Percentiles rank a stretch among this genome's conserved stretches.
Conservation (phyloP, 1,140 invertebrate species). For the Idris sp. region DNA sequence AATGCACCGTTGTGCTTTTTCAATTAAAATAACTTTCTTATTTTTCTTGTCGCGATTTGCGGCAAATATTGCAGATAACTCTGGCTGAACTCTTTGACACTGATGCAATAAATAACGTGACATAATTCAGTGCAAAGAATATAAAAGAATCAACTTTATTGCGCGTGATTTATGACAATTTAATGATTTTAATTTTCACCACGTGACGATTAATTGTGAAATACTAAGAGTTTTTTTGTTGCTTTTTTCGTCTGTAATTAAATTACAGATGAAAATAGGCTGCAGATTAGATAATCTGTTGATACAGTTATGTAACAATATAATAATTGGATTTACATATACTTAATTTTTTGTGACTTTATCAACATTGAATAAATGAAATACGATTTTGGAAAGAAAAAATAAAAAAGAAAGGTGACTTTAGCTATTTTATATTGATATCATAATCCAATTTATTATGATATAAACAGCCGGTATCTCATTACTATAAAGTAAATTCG, state of each 20-base stretch:
- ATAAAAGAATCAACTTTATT: conserved; percentile 22
- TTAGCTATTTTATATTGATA: conserved; percentile 37
- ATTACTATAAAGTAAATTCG: conserved; percentile 29
- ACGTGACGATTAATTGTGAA: conserved; percentile 38
- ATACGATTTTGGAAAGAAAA: conserved; percentile 11
- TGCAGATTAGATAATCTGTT: not conserved
- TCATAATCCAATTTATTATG: conserved; percentile 54
- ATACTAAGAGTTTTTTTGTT: no score
- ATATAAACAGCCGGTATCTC: conserved; percentile 17
- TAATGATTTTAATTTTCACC: conserved; percentile 45
- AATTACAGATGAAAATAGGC: conserved; percentile 18
- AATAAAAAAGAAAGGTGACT: conserved; percentile 21
- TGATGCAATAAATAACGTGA: conserved; percentile 36
- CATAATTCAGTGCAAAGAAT: conserved; percentile 30
- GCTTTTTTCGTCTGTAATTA: conserved; percentile 20
- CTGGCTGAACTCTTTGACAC: conserved; percentile 27
- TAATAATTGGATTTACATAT: conserved; percentile 21
- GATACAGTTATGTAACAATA: conserved; percentile 12
- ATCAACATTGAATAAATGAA: conserved; percentile 34
- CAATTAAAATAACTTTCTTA: conserved; percentile 54
- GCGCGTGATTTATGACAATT: conserved; percentile 41
- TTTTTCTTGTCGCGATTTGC: conserved; percentile 42
- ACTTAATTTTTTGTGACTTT: conserved; percentile 5
- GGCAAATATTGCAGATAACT: conserved; percentile 10
- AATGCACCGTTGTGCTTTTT: conserved; percentile 16